Evolutionary conservation across 2,797 vertebrate genomes (phyloP).

Genomic region (Aulostomus chinensis): DNA sequence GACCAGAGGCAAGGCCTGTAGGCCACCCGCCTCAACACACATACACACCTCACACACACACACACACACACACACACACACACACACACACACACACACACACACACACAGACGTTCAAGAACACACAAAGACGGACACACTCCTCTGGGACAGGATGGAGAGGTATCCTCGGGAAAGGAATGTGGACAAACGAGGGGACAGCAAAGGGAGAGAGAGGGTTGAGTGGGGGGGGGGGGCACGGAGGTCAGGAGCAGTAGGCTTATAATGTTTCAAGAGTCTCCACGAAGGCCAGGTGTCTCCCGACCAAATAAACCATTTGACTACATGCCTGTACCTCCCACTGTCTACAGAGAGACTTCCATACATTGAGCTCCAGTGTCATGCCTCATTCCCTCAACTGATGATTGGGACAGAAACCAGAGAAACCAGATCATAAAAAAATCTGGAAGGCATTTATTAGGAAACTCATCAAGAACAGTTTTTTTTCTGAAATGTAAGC

Average conservation of each 20-base stretch:
- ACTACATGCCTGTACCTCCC: conserved; percentile 37
- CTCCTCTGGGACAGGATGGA: conserved; percentile 80
- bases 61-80: conserved; percentile 19
- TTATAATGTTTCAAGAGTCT: conserved; percentile 55
- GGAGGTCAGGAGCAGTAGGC: conserved; percentile 52
- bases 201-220: too few species aligned
- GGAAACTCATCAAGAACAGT: too few species aligned
- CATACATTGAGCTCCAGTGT: conserved; percentile 1
- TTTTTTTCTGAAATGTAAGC: not conserved
- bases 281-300: conserved; percentile 68
- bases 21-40: conserved; percentile 63
- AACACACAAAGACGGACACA: conserved; percentile 52
- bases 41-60: conserved; percentile 27
- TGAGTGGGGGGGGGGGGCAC: conserved; percentile 44
- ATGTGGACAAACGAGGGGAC: conserved; percentile 78
- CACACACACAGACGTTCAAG: conserved; percentile 12
- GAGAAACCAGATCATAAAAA: too few species aligned
- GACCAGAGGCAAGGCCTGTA: conserved; percentile 84
- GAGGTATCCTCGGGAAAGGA: conserved; percentile 85
- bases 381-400: conserved; percentile 1
- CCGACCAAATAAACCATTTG: conserved; percentile 62
- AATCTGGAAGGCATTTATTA: too few species aligned
- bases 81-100: conserved; percentile 20
- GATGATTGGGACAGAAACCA: not conserved
- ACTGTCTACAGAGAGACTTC: conserved; percentile 37